Base-by-base conservation (phyloP, 2,888 invertebrate species). In the Zygogramma bicolorata region DNA sequence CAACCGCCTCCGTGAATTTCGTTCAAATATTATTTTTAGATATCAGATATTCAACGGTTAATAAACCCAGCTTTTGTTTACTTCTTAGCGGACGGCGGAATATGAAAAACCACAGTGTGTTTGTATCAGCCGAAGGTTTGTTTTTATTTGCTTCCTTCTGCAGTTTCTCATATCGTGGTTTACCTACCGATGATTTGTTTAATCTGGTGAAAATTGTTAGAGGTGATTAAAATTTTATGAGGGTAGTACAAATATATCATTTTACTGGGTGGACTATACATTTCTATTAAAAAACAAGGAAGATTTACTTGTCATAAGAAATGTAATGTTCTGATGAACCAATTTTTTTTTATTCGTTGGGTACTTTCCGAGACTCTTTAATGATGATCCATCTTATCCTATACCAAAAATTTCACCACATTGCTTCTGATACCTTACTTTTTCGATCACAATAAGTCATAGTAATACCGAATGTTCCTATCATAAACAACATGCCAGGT, bases 81-180 rank as follows among this genome's bases (percentile, higher is more conserved):
- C 27, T 5, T 1, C 4, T n/a, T 3, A 4, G 5, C 22, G 25
- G 22, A 22, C 10, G 10, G 27, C 53, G 53, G 27, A 53, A 27
- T 53, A 13, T 27, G 53, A 53, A 53, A 53, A 53, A 53, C 53
- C 53, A 27, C 53, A 53, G n/a, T 53, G 53, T 53, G 22, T 53
- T 53, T 13, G 25, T 25, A 53, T 53, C n/a, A 3, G 53, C 27
- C 6, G 25, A 27, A 27, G 25, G 53, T 53, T 53, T 53, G 27
- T 53, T 53, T 27, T 53, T 53, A 15, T 27, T 53, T 53, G 22
- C n/a, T 53, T 25, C 1, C 27, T 46, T 5, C 10, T 25, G 53
- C 27, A n/a, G 4, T 25, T 53, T 53, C n/a, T 27, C 53, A 53
- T 15, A 25, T 53, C 53, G 27, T 53, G 22, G 53, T 53, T 53